These are phyloP conservation scores for Anaspis maculata DNA, from an alignment of 2,888 invertebrate species.

Conservation along the genomic window DNA sequence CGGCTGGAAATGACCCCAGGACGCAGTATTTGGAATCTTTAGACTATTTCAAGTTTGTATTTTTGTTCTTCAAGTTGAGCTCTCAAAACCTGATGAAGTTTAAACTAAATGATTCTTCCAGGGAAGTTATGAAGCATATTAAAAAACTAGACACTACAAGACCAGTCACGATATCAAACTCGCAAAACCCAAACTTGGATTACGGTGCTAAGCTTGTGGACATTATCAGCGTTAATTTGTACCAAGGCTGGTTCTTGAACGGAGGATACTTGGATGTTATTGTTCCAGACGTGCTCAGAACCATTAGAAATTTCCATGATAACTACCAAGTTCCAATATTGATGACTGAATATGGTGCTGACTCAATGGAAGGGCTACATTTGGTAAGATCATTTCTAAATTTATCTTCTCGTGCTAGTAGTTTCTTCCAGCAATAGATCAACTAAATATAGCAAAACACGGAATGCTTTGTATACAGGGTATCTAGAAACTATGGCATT, in stretches of 20 bases:
- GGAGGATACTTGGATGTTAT: conserved; percentile 74
- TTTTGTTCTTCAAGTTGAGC: no score
- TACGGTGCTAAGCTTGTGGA: conserved; percentile 44
- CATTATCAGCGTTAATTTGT: conserved; percentile 92
- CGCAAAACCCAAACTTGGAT: conserved; percentile 3
- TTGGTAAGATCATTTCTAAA: no score
- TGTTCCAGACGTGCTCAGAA: conserved; percentile 56
- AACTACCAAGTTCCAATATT: conserved; percentile 81
- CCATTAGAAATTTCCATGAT: conserved; percentile 69
- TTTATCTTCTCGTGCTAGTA: no score
- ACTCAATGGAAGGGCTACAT: conserved; percentile 84
- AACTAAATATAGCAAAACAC: no score
- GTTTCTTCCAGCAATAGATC: no score
- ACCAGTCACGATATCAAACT: conserved; percentile 70
- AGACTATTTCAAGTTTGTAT: conserved; percentile 75
- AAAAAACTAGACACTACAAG: conserved; percentile 68
- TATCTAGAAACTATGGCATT: no score
- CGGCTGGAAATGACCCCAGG: conserved; percentile 89
- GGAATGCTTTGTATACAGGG: no score
- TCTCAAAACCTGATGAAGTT: no score
- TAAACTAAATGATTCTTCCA: no score
- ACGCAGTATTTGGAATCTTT: conserved; percentile 62
- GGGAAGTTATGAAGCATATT: conserved; percentile 62
- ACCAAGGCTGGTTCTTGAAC: conserved; percentile 91
- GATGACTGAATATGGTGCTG: conserved; percentile 93